Percentiles rank a stretch among this genome's conserved stretches.
These are phyloP conservation scores for Nansenia antarctica DNA, from an alignment of 2,113 vertebrate genomes.

Conservation along the genomic window DNA sequence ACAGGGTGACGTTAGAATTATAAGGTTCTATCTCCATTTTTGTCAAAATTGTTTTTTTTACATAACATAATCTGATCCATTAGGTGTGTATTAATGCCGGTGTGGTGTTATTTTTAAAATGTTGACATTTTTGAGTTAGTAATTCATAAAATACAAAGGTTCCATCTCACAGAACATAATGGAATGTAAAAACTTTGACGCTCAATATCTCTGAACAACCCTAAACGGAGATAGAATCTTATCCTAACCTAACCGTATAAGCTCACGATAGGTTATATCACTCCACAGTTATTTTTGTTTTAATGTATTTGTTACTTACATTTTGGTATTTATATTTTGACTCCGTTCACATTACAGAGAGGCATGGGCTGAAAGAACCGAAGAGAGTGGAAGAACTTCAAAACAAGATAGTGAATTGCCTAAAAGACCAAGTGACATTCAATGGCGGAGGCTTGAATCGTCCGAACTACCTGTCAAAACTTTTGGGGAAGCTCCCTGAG, in stretches of 20 bases:
- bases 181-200: no score
- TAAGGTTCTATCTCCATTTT: no score
- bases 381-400: constrained; percentile 98
- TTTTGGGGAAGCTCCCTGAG: constrained; percentile 98
- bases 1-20: background rate
- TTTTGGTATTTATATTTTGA: constrained; percentile 13
- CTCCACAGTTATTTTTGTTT: background rate
- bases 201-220: no score
- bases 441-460: constrained; percentile 94
- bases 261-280: background rate
- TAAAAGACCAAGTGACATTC: constrained; percentile 98
- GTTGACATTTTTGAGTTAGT: no score
- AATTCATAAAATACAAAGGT: no score
- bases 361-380: constrained; percentile 97
- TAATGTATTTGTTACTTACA: constrained; percentile 1
- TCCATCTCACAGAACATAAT: no score
- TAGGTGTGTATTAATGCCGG: no score
- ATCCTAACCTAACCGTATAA: no score
- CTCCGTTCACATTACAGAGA: constrained; percentile 77
- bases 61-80: no score
- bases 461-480: constrained; percentile 98
- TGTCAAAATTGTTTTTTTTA: no score
- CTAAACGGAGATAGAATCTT: no score
- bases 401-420: constrained; percentile 98
- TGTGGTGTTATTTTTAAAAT: no score